These are phyloP conservation scores for Magallana nippona DNA, from an alignment of 2,888 invertebrate species.

Conservation along the genomic window DNA sequence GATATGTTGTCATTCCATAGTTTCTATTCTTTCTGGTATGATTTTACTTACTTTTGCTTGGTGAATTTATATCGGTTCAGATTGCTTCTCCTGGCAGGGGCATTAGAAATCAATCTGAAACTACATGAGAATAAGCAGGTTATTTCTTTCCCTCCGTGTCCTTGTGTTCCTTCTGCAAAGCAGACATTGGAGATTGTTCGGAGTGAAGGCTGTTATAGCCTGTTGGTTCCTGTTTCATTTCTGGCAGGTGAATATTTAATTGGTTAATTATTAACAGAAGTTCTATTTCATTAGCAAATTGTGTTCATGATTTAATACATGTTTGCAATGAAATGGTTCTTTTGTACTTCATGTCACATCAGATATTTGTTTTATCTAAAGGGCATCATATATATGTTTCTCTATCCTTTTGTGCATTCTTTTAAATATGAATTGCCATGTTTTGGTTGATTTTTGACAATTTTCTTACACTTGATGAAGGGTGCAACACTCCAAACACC, in stretches of 20 bases:
- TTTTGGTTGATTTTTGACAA: neutral
- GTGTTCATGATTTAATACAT: neutral
- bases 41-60: neutral
- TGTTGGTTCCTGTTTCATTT: neutral
- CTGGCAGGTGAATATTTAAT: neutral
- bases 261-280: neutral
- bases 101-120: neutral
- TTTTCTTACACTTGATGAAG: neutral
- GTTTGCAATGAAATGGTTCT: slow-evolving; percentile 6
- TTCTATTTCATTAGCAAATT: neutral
- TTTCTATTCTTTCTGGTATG: neutral
- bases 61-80: slow-evolving; percentile 2
- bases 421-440: neutral
- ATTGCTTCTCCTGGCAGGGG: slow-evolving; percentile 1
- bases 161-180: neutral
- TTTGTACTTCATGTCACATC: neutral
- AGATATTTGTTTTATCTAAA: neutral
- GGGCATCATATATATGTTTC: neutral
- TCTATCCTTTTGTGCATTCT: neutral
- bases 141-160: neutral
- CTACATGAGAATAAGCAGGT: neutral
- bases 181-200: neutral
- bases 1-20: too few relatives aligned
- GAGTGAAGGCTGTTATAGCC: neutral
- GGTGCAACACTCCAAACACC: neutral